Evolutionary conservation across 2,797 vertebrate species (phyloP), one percentile per base, ranked within the genome.

Genomic region (Chaetodon trifasciatus): DNA sequence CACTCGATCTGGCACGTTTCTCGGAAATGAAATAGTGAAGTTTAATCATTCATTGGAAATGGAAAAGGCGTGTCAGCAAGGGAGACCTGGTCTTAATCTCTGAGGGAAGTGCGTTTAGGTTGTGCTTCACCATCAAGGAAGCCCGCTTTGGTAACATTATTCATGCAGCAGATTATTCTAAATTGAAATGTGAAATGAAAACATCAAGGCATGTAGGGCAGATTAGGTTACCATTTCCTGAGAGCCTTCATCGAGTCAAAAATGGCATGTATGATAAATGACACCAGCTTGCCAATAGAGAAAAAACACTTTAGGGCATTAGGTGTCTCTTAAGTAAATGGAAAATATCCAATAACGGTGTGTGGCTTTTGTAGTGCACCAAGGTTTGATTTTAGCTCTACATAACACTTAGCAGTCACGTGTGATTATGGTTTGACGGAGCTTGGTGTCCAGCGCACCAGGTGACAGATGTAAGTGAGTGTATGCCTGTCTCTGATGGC

Each of bases 31-130:
- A 91, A 80, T 73, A 76, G 80, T 76, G 79, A 88, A 56, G 88
- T 90, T 89, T 90, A 92, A 90, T 94, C 81, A 92, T 84, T 91
- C 79, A 78, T 75, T 91, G 82, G 83, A 89, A 91, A 82, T 79
- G 88, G 89, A 90, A 87, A 91, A 84, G 74, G 50, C 50, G 71
- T 83, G 78, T 90, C 87, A 88, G 72, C n/a, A 42, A 70, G 72
- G 60, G 78, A 84, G 80, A 82, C 83, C 83, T 92, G 91, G 81
- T 86, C 86, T 86, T 81, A 86, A 89, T 92, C 64, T 84, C 76
- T 23, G 47, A 78, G 75, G 86, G 79, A 79, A 76, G 81, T 70
- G 78, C 76, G 49, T 84, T 76, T 39, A 68, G 66, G 32, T 80
- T 83, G 52, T 70, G 49, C 72, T 73, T 70, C 35, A 69, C 77